Percentiles rank a stretch among this genome's conserved stretches.
These are phyloP conservation scores for Leucoptera coffeella DNA, from an alignment of 2,888 invertebrate species.

Conservation along the genomic window DNA sequence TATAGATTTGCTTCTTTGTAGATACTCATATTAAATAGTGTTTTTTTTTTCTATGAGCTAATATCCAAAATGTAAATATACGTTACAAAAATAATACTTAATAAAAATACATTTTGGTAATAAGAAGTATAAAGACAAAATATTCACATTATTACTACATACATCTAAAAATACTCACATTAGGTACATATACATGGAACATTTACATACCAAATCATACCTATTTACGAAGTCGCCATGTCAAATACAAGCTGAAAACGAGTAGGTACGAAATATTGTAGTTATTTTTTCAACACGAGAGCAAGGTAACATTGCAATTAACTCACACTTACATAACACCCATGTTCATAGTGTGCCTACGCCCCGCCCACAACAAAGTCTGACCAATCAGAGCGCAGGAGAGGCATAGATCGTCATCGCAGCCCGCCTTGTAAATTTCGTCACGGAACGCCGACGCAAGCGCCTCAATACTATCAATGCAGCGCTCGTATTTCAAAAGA, in stretches of 20 bases:
- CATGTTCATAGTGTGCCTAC: constrained; percentile 32
- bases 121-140: constrained; percentile 23
- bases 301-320: constrained; percentile 44
- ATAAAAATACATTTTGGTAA: background rate
- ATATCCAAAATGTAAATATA: too few species aligned
- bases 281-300: constrained; percentile 29
- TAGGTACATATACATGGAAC: too few species aligned
- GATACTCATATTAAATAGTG: too few species aligned
- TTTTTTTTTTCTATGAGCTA: too few species aligned
- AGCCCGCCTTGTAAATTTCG: constrained; percentile 49
- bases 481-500: constrained; percentile 40
- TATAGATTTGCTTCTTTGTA: too few species aligned
- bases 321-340: constrained; percentile 27
- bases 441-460: constrained; percentile 49
- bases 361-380: constrained; percentile 42
- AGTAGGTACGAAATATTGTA: too few species aligned
- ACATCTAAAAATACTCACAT: too few species aligned
- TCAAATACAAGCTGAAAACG: too few species aligned
- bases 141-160: constrained; percentile 17
- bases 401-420: constrained; percentile 43
- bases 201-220: too few species aligned
- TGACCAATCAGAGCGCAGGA: constrained; percentile 30
- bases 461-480: constrained; percentile 50
- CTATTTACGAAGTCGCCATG: too few species aligned
- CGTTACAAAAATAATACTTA: too few species aligned